Conservation (phyloP, 2,888 invertebrate genomes). For the Listrodromus nycthemerus region DNA sequence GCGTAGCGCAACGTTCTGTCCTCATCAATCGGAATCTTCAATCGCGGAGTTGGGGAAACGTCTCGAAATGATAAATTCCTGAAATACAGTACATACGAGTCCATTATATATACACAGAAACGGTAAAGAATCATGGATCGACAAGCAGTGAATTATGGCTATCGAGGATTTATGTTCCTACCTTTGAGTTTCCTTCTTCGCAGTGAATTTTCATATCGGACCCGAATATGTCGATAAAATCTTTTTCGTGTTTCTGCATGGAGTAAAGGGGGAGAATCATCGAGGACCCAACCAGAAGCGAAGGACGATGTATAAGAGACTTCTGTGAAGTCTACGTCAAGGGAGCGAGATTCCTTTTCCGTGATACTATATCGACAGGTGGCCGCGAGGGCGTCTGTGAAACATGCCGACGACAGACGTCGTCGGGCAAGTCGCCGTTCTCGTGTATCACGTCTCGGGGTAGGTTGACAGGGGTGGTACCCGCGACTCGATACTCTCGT, state of each 20-base stretch:
- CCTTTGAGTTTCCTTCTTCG: conserved; percentile 14
- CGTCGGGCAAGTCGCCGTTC: conserved; percentile 44
- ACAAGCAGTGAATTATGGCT: background rate
- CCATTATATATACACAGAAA: conserved; percentile 17
- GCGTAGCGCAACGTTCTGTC: background rate
- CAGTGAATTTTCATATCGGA: conserved; percentile 34
- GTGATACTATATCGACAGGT: conserved; percentile 45
- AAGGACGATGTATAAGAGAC: conserved; percentile 29
- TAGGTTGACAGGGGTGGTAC: conserved; percentile 31
- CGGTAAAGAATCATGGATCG: background rate
- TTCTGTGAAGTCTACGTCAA: conserved; percentile 46
- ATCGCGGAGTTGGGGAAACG: conserved; percentile 5
- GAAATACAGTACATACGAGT: background rate
- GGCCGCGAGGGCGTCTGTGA: conserved; percentile 42
- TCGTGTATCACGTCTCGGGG: conserved; percentile 36
- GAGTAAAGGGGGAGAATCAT: conserved; percentile 13
- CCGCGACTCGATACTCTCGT: conserved; percentile 49
- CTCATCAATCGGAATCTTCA: background rate
- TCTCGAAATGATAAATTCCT: conserved; percentile 25
- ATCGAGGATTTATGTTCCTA: conserved; percentile 29
- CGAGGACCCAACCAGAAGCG: conserved; percentile 21
- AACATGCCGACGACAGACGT: conserved; percentile 58
- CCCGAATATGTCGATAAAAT: conserved; percentile 56
- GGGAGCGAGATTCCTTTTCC: conserved; percentile 37
- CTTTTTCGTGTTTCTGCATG: conserved; percentile 34